Evolutionary conservation across 2,797 vertebrate genomes (phyloP), one percentile per base, ranked within the genome.

Genomic region (Intellagama lesueurii): DNA sequence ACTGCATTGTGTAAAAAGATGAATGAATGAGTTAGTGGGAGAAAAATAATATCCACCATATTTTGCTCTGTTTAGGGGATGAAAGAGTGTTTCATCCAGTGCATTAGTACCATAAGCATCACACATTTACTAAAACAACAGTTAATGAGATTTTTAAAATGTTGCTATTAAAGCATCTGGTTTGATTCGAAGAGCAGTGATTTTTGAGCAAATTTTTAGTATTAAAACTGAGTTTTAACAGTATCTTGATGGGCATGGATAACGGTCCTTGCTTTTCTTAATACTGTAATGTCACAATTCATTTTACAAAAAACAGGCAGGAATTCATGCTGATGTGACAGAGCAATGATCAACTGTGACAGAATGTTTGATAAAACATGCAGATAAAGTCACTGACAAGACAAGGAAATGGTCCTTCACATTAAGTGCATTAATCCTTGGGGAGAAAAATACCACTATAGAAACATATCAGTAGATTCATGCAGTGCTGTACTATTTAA

Each of bases 371-470:
- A 83, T 87, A 66, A 90, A 89, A 91, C 83, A 89, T 60, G 52
- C 81, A 66, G 84, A 49, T 83, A 82, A 60, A 3, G 49, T 1
- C 40, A n/a, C 70, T 28, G 78, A 64, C 84, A 60, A 86, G 87
- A 68, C 85, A 91, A 85, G 87, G 90, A 92, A 86, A 30, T 92
- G 92, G 79, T 91, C 94, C 88, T 95, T 91, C 92, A 56, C 92
- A 91, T 88, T 88, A 78, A 94, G 32, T 87, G 84, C 87, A 69
- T 93, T 93, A 80, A 69, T 94, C 94, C 88, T 92, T 90, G 91
- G 86, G 91, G 52, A 88, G 88, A 93, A 92, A 56, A 94, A 93
- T 83, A 78, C 28, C 64, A 64, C 22, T 81, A 30, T 3, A 28
- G 73, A 94, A 68, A 66, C 85, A 84, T 89, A 88, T 90, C 64